phyloP scores from a whole-genome alignment of 1,140 invertebrate species.

The Pissodes strobi region DNA sequence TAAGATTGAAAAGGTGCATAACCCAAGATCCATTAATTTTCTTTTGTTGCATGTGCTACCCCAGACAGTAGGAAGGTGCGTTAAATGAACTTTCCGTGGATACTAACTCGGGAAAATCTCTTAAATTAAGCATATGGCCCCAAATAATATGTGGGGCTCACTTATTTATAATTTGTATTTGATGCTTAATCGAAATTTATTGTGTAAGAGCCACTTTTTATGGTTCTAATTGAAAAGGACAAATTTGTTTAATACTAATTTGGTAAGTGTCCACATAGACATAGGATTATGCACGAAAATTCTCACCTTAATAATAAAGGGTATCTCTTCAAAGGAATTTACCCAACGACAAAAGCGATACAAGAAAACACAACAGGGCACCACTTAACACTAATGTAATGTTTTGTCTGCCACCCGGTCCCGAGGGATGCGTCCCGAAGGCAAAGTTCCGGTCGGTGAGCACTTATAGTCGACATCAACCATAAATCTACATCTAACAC shows the following conservation, averaged over 20 bases:
- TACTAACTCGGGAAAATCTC: too few species aligned
- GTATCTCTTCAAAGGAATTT: not conserved
- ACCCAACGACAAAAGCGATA: too few species aligned
- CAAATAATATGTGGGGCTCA: too few species aligned
- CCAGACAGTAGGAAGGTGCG: slow-evolving; percentile 15
- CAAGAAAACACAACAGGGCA: slow-evolving; percentile 20
- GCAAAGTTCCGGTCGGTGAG: slow-evolving; percentile 30
- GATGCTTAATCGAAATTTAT: too few species aligned
- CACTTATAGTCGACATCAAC: slow-evolving; percentile 28
- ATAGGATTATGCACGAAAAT: too few species aligned
- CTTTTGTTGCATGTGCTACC: slow-evolving; percentile 30
- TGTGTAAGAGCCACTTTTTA: too few species aligned
- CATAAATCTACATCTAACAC: slow-evolving; percentile 32
- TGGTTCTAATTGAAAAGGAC: too few species aligned
- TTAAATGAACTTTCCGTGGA: slow-evolving; percentile 21
- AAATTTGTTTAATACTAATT: too few species aligned
- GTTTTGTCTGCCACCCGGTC: slow-evolving; percentile 32
- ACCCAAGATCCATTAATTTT: slow-evolving; percentile 29
- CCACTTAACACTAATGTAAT: slow-evolving; percentile 33
- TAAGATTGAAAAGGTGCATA: slow-evolving; percentile 25
- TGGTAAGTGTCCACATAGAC: too few species aligned
- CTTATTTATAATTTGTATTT: too few species aligned
- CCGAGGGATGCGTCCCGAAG: slow-evolving; percentile 26
- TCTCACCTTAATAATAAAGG: too few species aligned
- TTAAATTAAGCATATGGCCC: too few species aligned